phyloP scores from a whole-genome alignment of 2,888 invertebrate genomes.

The Steinernema hermaphroditum region DNA sequence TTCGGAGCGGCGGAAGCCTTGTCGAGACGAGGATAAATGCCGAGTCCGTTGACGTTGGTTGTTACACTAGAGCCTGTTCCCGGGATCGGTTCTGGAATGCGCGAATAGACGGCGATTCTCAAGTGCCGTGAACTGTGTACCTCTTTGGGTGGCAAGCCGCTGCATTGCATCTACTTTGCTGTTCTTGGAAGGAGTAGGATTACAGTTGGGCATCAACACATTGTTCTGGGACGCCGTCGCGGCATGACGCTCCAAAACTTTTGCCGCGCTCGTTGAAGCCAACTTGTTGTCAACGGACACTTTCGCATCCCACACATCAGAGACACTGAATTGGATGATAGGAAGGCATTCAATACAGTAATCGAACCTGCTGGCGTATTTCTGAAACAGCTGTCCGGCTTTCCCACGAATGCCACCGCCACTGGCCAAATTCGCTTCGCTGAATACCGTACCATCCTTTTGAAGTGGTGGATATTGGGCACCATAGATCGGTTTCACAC shows the following conservation, averaged over 20 bases:
- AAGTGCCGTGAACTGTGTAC: conserved; percentile 33
- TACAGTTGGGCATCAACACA: conserved; percentile 61
- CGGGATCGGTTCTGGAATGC: conserved; percentile 45
- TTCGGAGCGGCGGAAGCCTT: not conserved
- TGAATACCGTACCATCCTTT: conserved; percentile 42
- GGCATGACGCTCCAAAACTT: conserved; percentile 60
- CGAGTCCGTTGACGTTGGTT: not conserved
- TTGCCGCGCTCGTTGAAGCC: conserved; percentile 58
- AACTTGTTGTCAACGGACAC: conserved; percentile 58
- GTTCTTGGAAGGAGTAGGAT: conserved; percentile 59
- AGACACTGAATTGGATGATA: conserved; percentile 54
- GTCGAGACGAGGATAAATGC: not conserved
- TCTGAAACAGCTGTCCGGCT: conserved; percentile 54
- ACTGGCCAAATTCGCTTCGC: conserved; percentile 4
- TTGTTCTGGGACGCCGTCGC: conserved; percentile 32
- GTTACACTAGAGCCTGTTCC: not conserved
- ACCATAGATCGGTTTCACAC: conserved; percentile 65
- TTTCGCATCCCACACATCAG: conserved; percentile 64
- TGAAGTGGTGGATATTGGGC: conserved; percentile 64
- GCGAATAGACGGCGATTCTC: too few species aligned
- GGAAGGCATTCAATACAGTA: not conserved
- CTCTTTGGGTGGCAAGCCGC: conserved; percentile 61
- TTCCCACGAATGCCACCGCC: conserved; percentile 33
- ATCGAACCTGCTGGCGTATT: conserved; percentile 63
- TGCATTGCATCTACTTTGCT: conserved; percentile 61